Conservation (phyloP, 2,113 vertebrate genomes). For the Nothoprocta perdicaria region DNA sequence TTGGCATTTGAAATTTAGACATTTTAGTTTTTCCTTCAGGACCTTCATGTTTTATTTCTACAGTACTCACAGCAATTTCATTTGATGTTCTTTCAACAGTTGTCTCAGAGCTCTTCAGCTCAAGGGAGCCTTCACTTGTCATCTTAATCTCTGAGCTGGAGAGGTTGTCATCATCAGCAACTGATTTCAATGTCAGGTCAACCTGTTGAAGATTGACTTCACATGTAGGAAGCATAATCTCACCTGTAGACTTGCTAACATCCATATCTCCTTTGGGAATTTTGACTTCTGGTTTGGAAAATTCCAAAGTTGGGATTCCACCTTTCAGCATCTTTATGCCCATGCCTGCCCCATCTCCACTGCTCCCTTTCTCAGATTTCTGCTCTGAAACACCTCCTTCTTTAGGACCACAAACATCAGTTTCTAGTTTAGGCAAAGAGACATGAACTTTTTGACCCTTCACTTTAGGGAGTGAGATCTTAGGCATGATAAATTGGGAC, state of each 20-base stretch:
- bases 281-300: conserved; percentile 43
- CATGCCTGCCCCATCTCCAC: neutral
- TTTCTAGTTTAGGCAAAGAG: neutral
- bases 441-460: neutral
- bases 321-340: neutral
- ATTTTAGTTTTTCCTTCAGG: conserved; percentile 11
- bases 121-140: accelerated
- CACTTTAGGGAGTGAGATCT: conserved; percentile 33
- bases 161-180: neutral
- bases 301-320: neutral
- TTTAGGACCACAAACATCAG: neutral
- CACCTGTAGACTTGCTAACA: neutral
- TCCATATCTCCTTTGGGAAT: neutral
- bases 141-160: neutral
- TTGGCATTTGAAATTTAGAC: conserved; percentile 72
- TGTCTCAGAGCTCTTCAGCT: neutral
- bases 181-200: neutral
- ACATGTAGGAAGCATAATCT: neutral
- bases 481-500: conserved; percentile 12
- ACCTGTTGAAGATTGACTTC: neutral
- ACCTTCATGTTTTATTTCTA: neutral
- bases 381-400: neutral
- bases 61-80: neutral
- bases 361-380: conserved; percentile 17
- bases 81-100: neutral